Conservation (phyloP, 2,797 vertebrate genomes). For the Botia almorhae region DNA sequence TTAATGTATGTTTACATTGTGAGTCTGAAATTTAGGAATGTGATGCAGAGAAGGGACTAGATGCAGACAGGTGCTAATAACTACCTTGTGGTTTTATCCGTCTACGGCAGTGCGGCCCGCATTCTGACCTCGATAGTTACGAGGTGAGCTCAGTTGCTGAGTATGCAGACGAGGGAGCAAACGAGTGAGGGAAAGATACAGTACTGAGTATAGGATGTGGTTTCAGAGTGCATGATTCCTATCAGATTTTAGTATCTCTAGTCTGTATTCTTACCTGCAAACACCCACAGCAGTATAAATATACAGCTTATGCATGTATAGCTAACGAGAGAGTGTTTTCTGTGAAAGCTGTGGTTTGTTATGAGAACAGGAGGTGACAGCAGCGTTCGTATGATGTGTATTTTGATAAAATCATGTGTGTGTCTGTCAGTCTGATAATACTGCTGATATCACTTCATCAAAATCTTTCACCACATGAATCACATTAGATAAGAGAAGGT, state of each 20-base stretch:
- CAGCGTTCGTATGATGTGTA: constrained; percentile 42
- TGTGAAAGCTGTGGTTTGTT: constrained; percentile 58
- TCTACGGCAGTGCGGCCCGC: constrained; percentile 52
- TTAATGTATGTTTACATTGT: not conserved
- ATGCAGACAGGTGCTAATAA: constrained; percentile 38
- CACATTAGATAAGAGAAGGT: constrained; percentile 37
- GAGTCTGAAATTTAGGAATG: not conserved
- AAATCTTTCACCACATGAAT: constrained; percentile 55
- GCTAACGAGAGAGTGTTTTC: constrained; percentile 45
- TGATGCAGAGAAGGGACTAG: constrained; percentile 1
- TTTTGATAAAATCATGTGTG: constrained; percentile 39
- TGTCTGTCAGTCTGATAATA: constrained; percentile 38
- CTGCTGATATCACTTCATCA: constrained; percentile 45
- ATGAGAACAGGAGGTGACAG: constrained; percentile 55
- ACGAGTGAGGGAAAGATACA: constrained; percentile 50
- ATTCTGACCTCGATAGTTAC: constrained; percentile 57
- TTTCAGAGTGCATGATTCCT: constrained; percentile 44
- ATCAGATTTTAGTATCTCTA: constrained; percentile 50
- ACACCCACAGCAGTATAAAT: constrained; percentile 45
- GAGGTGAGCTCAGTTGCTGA: constrained; percentile 47
- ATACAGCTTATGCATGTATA: constrained; percentile 24
- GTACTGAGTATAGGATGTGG: constrained; percentile 61
- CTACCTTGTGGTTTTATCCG: constrained; percentile 58
- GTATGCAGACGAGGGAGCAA: constrained; percentile 29
- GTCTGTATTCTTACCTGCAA: constrained; percentile 54